phyloP scores from a whole-genome alignment of 2,888 invertebrate species.

The Andrena chrysosceles region DNA sequence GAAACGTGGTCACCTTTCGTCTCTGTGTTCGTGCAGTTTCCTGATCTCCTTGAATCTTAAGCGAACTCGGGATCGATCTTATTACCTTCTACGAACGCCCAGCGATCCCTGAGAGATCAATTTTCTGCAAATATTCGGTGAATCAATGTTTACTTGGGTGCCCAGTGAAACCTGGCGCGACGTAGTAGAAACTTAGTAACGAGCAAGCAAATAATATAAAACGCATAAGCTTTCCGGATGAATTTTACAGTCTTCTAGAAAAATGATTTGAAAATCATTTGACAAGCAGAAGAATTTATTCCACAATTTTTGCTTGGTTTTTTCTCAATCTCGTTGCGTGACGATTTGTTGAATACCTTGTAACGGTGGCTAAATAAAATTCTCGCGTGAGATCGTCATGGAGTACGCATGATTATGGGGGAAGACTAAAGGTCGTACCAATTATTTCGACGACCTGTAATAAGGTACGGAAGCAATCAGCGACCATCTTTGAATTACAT shows the following conservation, averaged over 20 bases:
- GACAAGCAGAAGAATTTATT: no score
- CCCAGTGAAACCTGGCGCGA: neutral
- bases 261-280: no score
- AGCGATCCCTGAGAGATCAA: constrained; percentile 40
- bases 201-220: no score
- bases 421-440: constrained; percentile 3
- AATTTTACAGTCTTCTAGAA: no score
- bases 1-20: constrained; percentile 42
- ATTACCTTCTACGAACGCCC: constrained; percentile 66
- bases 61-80: constrained; percentile 53
- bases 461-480: neutral
- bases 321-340: no score
- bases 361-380: neutral
- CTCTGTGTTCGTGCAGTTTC: constrained; percentile 63
- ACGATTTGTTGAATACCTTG: no score
- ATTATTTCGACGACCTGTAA: constrained; percentile 6
- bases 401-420: neutral
- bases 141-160: constrained; percentile 7
- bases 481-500: constrained; percentile 25
- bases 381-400: neutral
- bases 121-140: constrained; percentile 31
- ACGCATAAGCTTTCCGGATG: no score
- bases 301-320: no score
- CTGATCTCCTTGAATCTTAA: constrained; percentile 78
- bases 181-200: neutral